phyloP scores from a whole-genome alignment of 1,140 invertebrate genomes.

The Cherax quadricarinatus region DNA sequence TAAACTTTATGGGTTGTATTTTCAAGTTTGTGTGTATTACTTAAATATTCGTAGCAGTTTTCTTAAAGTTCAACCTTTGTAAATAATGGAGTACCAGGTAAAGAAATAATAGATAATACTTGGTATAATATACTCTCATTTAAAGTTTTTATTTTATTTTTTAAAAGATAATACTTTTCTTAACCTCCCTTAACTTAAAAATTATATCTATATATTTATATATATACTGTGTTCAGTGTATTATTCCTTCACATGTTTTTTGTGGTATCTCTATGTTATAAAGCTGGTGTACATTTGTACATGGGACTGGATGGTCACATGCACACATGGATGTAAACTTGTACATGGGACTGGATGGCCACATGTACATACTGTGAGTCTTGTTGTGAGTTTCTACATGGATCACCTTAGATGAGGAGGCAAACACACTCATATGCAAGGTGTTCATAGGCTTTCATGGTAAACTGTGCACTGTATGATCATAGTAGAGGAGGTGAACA shows the following conservation, averaged over 20 bases:
- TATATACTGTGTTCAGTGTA: not conserved
- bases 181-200: constrained; percentile 29
- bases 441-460: not conserved
- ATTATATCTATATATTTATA: no score
- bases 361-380: not conserved
- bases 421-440: not conserved
- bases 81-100: not conserved
- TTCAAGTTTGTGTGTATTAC: constrained; percentile 52
- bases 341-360: not conserved
- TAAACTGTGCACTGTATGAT: no score
- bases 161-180: constrained; percentile 38
- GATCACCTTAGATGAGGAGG: not conserved
- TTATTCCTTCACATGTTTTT: not conserved
- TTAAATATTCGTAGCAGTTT: constrained; percentile 17
- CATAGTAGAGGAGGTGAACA: not conserved
- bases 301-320: not conserved
- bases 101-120: not conserved
- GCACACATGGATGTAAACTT: not conserved
- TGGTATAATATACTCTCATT: not conserved
- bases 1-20: constrained; percentile 65
- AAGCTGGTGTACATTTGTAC: not conserved
- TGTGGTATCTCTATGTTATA: not conserved
- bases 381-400: not conserved
- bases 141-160: not conserved
- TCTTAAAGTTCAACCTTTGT: not conserved